Evolutionary conservation across 2,113 vertebrate genomes (phyloP).

Genomic region (Pogona vitticeps): DNA sequence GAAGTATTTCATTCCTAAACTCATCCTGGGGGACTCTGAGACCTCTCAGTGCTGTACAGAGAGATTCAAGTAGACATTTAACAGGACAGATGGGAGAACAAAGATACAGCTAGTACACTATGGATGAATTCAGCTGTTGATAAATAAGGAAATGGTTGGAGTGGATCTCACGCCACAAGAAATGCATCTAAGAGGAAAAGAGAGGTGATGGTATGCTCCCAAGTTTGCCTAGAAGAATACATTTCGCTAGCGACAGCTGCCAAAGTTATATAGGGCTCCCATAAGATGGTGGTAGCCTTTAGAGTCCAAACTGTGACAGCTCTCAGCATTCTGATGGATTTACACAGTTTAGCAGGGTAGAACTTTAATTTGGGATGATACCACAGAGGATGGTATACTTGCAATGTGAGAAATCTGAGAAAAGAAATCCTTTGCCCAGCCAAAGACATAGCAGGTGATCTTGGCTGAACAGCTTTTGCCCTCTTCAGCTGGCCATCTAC

Average conservation of each 20-base stretch:
- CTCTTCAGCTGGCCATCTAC: not conserved
- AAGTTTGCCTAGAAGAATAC: slow-evolving; percentile 2
- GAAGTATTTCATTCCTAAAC: slow-evolving; percentile 35
- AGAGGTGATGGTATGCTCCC: not conserved
- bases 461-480: not conserved
- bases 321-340: not conserved
- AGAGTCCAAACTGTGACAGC: not conserved
- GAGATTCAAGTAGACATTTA: slow-evolving; percentile 13
- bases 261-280: not conserved
- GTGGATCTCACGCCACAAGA: slow-evolving; percentile 11
- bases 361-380: not conserved
- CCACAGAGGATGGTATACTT: not conserved
- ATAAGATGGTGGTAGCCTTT: not conserved
- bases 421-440: not conserved
- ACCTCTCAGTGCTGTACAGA: slow-evolving; percentile 5
- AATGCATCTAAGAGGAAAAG: not conserved
- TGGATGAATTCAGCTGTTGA: slow-evolving; percentile 14
- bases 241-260: not conserved
- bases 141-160: not conserved
- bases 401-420: not conserved
- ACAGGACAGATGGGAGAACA: not conserved
- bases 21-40: not conserved
- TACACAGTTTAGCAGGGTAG: not conserved
- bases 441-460: not conserved
- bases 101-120: not conserved